Conservation (phyloP, 2,113 vertebrate species). For the Jacana jacana region DNA sequence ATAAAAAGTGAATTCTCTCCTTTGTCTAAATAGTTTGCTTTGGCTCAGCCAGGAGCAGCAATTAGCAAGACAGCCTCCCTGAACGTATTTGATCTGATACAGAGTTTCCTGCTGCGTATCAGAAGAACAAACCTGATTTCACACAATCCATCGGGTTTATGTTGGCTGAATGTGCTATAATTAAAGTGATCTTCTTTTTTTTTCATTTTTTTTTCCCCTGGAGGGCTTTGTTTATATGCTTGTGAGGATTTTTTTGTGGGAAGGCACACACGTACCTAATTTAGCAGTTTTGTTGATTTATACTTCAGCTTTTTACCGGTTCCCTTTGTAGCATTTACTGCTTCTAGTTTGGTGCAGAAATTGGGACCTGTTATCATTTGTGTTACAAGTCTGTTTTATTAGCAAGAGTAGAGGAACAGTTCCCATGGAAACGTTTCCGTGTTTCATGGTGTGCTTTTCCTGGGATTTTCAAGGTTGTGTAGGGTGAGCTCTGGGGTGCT, state of each 20-base stretch:
- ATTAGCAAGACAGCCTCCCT: constrained; percentile 50
- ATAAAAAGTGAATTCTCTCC: constrained; percentile 52
- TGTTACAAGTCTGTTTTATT: background rate
- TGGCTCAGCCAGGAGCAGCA: constrained; percentile 42
- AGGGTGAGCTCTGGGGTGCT: background rate
- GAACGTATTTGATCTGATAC: constrained; percentile 47
- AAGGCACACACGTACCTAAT: background rate
- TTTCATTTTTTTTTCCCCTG: too few relatives aligned
- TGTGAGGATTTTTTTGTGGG: background rate
- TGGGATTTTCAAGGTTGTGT: background rate
- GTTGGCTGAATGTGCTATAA: constrained; percentile 12
- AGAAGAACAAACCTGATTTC: constrained; percentile 35
- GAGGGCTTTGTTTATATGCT: background rate
- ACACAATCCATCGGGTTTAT: background rate
- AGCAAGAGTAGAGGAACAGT: background rate
- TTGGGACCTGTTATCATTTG: background rate
- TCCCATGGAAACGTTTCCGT: constrained; percentile 56
- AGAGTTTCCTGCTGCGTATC: constrained; percentile 10
- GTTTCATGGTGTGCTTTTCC: background rate
- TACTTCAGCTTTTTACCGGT: background rate
- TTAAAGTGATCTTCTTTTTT: background rate
- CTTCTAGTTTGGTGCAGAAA: constrained; percentile 5
- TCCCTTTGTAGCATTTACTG: background rate
- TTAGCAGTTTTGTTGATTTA: background rate
- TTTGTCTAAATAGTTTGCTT: constrained; percentile 33